Base-by-base conservation (phyloP, 2,797 vertebrate species). In the Gadopsis bispinosus region DNA sequence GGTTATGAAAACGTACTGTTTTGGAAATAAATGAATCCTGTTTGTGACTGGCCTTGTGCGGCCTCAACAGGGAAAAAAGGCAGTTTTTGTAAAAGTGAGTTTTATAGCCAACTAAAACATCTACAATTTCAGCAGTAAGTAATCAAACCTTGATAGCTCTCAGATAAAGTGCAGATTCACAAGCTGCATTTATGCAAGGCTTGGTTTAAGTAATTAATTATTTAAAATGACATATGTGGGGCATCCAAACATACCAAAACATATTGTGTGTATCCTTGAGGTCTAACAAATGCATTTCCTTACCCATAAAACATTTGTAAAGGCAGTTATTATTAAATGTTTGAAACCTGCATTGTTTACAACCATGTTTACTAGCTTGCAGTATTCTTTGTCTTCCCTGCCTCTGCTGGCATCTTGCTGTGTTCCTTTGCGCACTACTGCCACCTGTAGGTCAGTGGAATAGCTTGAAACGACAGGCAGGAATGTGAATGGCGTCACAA, bases 371-470 rank as follows among this genome's bases (percentile, higher is more conserved):
- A 68, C 14, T 13, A 35, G 48, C 14, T 26, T 43, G 35, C 35
- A 16, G 20, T 53, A 14, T 26, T 58, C 45, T 26, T 68, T 39
- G 45, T 43, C 35, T 51, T 41, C 53, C 10, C 31, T 31, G 17
- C 19, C 19, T 59, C 51, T 58, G 43, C 13, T 47, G 33, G 12
- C 13, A 48, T 11, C 37, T 37, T 45, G 8, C 29, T 22, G 4
- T 43, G 9, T 48, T 43, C 2, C 5, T 58, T 53, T 77, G 60
- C 4, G 6, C 12, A 22, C 29, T 41, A 43, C 19, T 29, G 70
- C 51, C 64, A 68, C 53, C 65, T 80, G n/a, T 22, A 16, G 63
- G 69, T 69, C n/a, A 61, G 14, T 41, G 5, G 14, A 54, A 4
- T 43, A 12, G 2, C 43, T 16, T 35, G 26, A 41, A 45, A 4